phyloP scores from a whole-genome alignment of 2,797 vertebrate genomes.

The Peromyscus eremicus region DNA sequence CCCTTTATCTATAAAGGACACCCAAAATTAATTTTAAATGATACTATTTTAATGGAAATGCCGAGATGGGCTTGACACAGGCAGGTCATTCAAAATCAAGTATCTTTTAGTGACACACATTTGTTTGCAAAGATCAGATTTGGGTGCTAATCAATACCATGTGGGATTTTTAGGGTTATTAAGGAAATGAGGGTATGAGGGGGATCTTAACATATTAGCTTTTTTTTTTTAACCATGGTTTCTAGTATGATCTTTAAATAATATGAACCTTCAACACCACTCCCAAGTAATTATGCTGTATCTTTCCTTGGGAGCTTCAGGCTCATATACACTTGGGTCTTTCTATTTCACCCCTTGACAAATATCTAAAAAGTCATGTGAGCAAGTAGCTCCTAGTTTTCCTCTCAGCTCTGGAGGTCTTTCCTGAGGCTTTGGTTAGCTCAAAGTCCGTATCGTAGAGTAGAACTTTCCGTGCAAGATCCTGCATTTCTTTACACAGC shows the following conservation, averaged over 20 bases:
- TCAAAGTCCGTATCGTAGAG: not conserved
- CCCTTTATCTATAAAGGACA: not conserved
- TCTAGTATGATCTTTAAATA: conserved; percentile 15
- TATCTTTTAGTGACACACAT: not conserved
- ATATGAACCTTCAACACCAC: not conserved
- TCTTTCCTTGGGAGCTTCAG: not conserved
- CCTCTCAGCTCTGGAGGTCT: not conserved
- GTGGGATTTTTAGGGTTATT: not conserved
- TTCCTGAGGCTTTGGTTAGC: not conserved
- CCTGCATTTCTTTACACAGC: not conserved
- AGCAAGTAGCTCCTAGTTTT: not conserved
- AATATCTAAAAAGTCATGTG: not conserved
- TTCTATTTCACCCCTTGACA: not conserved
- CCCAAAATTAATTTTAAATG: not conserved
- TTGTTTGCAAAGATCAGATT: not conserved
- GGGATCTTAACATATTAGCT: not conserved
- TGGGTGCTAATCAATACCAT: not conserved
- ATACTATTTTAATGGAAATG: not conserved
- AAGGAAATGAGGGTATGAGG: not conserved
- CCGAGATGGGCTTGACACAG: not conserved
- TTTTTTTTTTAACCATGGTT: not conserved
- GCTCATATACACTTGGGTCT: not conserved
- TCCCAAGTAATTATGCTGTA: not conserved
- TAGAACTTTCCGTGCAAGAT: not conserved
- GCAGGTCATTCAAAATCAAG: not conserved